Conservation (phyloP, 2,113 vertebrate species). For the Cathartes aura region DNA sequence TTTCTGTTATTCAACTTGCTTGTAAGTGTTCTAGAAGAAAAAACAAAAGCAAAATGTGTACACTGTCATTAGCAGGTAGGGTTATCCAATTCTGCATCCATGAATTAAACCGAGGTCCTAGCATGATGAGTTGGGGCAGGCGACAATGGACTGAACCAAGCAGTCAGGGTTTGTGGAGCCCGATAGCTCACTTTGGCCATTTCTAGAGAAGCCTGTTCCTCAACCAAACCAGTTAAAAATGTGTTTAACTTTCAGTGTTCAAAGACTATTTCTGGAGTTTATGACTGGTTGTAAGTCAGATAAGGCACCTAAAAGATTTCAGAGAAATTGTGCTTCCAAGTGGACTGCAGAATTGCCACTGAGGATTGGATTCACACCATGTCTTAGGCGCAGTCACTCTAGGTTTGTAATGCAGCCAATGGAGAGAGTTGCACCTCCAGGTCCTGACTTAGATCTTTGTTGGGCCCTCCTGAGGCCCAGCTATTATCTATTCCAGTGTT, state of each 20-base stretch:
- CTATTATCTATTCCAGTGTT: background rate
- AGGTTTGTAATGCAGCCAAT: background rate
- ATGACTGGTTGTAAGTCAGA: background rate
- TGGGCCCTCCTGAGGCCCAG: background rate
- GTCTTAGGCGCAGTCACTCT: background rate
- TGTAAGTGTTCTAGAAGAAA: background rate
- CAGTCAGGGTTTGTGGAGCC: background rate
- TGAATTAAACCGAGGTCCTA: background rate
- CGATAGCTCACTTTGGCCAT: accelerated
- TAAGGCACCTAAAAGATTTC: background rate
- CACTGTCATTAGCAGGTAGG: background rate
- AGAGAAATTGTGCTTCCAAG: background rate
- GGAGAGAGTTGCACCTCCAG: background rate
- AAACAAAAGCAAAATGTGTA: background rate
- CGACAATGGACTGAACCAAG: accelerated
- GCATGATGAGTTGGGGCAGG: background rate
- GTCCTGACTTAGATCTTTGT: background rate
- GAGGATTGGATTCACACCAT: background rate
- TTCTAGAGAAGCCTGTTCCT: background rate
- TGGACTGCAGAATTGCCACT: background rate
- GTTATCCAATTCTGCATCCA: background rate
- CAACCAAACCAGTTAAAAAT: background rate
- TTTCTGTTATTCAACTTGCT: background rate
- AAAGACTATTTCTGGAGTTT: background rate
- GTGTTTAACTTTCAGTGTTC: background rate